A percentile compares a stretch with the other conserved stretches of the same genome.
phyloP scores from a whole-genome alignment of 2,797 vertebrate genomes.

The Syngnathus acus region DNA sequence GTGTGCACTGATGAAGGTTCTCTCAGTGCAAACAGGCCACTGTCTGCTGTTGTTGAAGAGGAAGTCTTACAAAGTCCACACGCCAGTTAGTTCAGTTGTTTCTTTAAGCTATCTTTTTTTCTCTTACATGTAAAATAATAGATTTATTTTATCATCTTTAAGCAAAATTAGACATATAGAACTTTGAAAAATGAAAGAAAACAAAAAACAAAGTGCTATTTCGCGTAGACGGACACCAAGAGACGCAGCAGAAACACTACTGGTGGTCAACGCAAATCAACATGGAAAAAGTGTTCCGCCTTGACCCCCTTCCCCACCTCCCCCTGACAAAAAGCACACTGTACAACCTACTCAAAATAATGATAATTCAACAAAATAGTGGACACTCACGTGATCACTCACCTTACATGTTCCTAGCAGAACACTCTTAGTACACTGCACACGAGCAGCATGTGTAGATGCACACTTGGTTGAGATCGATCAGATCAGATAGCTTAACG shows the following conservation, averaged over 20 bases:
- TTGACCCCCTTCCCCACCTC: slow-evolving; percentile 15
- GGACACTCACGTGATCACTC: slow-evolving; percentile 29
- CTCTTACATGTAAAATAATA: slow-evolving; percentile 81
- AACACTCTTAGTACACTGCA: slow-evolving; percentile 24
- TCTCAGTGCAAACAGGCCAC: slow-evolving; percentile 75
- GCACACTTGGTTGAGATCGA: slow-evolving; percentile 68
- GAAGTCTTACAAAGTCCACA: slow-evolving; percentile 74
- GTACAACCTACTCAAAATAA: slow-evolving; percentile 50
- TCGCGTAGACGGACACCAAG: slow-evolving; percentile 74
- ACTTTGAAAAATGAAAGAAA: slow-evolving; percentile 64
- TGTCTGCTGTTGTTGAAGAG: slow-evolving; percentile 62
- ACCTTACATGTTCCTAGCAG: slow-evolving; percentile 31
- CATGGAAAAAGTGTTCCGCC: slow-evolving; percentile 47
- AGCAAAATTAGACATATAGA: slow-evolving; percentile 80
- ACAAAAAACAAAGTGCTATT: slow-evolving; percentile 77
- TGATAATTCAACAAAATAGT: slow-evolving; percentile 28
- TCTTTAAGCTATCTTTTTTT: slow-evolving; percentile 72
- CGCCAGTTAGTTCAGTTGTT: slow-evolving; percentile 79
- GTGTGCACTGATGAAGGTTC: slow-evolving; percentile 68
- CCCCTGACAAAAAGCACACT: slow-evolving; percentile 24
- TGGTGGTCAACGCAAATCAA: slow-evolving; percentile 65
- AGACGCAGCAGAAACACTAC: slow-evolving; percentile 72
- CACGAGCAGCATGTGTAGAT: slow-evolving; percentile 60
- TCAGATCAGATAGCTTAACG: slow-evolving; percentile 60
- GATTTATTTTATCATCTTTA: slow-evolving; percentile 77